These are phyloP conservation scores for Selene dorsalis DNA, from an alignment of 2,797 vertebrate species.

Conservation along the genomic window DNA sequence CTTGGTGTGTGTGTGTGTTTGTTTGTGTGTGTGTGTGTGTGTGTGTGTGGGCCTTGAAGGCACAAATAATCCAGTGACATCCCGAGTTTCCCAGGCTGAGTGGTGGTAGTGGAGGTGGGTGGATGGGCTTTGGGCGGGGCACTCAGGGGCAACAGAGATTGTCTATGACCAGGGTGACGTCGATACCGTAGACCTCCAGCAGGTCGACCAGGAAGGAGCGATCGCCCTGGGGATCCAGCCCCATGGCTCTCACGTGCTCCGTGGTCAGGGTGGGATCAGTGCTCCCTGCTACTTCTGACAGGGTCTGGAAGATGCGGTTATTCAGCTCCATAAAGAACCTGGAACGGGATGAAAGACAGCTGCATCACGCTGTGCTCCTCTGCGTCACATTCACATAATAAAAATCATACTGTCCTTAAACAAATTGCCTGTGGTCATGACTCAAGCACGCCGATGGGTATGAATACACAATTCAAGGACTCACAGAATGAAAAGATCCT, in stretches of 20 bases:
- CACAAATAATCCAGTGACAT: conserved; percentile 69
- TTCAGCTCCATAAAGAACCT: conserved; percentile 99
- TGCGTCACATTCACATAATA: neutral
- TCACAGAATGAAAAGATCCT: conserved; percentile 99
- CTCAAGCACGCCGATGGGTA: neutral
- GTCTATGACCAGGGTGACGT: conserved; percentile 96
- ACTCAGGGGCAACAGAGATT: conserved; percentile 95
- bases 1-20: conserved; percentile 38
- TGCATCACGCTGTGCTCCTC: neutral
- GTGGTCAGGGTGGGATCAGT: conserved; percentile 93
- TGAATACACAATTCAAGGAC: conserved; percentile 72
- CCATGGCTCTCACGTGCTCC: conserved; percentile 96
- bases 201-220: conserved; percentile 94
- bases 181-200: conserved; percentile 95
- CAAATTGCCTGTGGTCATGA: neutral
- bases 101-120: neutral
- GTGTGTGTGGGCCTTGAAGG: conserved; percentile 61
- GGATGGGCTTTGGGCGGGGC: neutral
- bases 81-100: neutral
- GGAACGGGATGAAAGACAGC: neutral
- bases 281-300: conserved; percentile 93
- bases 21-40: conserved; percentile 39
- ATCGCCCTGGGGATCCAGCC: conserved; percentile 95
- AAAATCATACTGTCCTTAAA: neutral
- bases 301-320: conserved; percentile 97